These are phyloP conservation scores for Cercopithecus hamlyni DNA, from an alignment of 2,797 vertebrate species.

Conservation along the genomic window DNA sequence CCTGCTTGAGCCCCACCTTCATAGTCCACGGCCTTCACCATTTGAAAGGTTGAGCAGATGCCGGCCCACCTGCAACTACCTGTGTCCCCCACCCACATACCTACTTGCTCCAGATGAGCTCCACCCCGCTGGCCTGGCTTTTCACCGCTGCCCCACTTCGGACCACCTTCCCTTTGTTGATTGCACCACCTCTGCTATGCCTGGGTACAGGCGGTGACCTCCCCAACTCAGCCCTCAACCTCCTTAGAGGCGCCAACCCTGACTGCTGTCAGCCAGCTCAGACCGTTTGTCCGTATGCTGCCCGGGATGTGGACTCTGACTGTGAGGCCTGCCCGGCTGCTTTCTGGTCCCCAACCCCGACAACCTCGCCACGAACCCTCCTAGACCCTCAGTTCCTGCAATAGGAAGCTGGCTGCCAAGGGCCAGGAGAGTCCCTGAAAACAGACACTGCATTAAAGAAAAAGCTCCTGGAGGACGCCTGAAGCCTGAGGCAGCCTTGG, in stretches of 20 bases:
- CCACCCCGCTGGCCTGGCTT: background rate
- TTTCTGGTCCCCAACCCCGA: background rate
- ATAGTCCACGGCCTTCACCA: background rate
- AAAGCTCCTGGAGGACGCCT: accelerated
- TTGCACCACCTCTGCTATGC: background rate
- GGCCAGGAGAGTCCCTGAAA: background rate
- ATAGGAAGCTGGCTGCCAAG: background rate
- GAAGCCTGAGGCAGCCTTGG: background rate
- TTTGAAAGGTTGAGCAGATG: background rate
- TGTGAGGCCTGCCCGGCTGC: background rate
- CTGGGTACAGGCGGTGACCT: background rate
- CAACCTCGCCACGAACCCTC: background rate
- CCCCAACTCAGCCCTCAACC: no score
- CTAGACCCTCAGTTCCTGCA: background rate
- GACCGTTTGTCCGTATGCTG: background rate
- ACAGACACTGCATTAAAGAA: background rate
- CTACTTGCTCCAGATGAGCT: background rate
- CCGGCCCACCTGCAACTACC: background rate
- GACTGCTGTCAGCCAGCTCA: background rate
- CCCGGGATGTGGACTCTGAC: background rate
- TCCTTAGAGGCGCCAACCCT: background rate
- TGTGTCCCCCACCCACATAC: accelerated
- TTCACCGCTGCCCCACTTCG: background rate
- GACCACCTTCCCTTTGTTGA: background rate
- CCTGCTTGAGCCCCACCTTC: background rate